phyloP scores from a whole-genome alignment of 2,113 vertebrate genomes.

The Bolborhynchus lineola region DNA sequence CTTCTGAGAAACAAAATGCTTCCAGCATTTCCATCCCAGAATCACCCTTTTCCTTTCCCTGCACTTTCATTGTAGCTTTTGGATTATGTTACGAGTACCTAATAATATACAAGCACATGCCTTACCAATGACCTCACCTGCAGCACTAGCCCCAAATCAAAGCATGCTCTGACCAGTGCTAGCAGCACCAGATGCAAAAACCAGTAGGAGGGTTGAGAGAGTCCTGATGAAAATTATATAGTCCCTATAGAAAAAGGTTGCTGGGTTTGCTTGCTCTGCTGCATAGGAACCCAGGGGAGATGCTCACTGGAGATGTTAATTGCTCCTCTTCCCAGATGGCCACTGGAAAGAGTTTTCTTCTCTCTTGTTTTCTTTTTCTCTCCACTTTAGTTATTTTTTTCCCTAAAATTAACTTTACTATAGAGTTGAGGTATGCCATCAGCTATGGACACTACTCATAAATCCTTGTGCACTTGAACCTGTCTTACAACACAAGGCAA shows the following conservation, averaged over 20 bases:
- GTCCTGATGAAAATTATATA: neutral
- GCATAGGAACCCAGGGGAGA: neutral
- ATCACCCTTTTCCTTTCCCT: neutral
- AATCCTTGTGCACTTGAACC: neutral
- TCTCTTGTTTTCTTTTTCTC: neutral
- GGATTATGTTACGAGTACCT: neutral
- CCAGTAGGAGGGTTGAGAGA: accelerated
- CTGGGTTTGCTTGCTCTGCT: neutral
- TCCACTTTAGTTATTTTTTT: neutral
- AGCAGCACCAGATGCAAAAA: neutral
- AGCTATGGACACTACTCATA: neutral
- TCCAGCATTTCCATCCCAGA: neutral
- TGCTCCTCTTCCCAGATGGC: neutral
- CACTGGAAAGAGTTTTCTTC: neutral
- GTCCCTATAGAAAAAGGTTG: neutral
- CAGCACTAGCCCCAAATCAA: neutral
- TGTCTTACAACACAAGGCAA: neutral
- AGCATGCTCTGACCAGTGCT: neutral
- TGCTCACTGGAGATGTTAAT: neutral
- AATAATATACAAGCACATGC: neutral
- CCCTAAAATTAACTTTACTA: neutral
- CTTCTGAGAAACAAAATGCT: neutral
- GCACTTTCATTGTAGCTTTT: neutral
- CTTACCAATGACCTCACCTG: neutral
- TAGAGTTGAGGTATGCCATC: neutral